Evolutionary conservation across 2,888 invertebrate genomes (phyloP), one percentile per base, ranked within the genome.

Genomic region (Drosophila quinaria): DNA sequence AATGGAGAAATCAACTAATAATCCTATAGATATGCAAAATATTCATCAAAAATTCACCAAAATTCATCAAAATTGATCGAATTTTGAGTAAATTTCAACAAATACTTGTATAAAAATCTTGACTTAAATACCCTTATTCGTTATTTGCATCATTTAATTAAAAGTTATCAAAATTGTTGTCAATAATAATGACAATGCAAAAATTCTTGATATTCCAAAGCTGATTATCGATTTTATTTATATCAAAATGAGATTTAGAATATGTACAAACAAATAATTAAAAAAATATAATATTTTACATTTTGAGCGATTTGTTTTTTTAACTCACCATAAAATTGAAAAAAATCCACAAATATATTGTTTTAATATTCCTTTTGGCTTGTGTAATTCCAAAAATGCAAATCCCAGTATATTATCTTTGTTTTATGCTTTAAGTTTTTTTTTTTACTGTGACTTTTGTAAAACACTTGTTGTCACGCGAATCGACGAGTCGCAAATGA

Each of bases 401-500:
- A 47, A 29, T 72, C 41, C 51, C 33, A 46, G 33, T 29, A 8
- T 47, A 33, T 13, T 9, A 13, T 35, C 35, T 31, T 51, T 15
- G 13, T 49, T 37, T 46, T 35, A 19, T 52, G 29, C 29, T 29
- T 33, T 4, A 29, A n/a, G n/a, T n/a, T 11, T 33, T 64, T n/a
- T 54, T 49, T 37, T 44, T 37, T 51, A 55, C 50, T 51, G 54
- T 70, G 70, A 42, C 15, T 39, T 51, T 42, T 11, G 47, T 37
- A 33, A 56, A 77, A 71, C 67, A 78, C 78, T 78, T 81, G 67
- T 81, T 85, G 76, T 68, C 90, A 63, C 69, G 69, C 81, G 66
- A 64, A 74, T 68, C 68, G 73, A 77, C 70, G 51, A 71, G 66
- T 59, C 66, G 65, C 70, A 90, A 90, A 73, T 84, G 90, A 76